Base-by-base conservation (phyloP, 2,113 vertebrate species). In the Campylomormyrus tamandua region DNA sequence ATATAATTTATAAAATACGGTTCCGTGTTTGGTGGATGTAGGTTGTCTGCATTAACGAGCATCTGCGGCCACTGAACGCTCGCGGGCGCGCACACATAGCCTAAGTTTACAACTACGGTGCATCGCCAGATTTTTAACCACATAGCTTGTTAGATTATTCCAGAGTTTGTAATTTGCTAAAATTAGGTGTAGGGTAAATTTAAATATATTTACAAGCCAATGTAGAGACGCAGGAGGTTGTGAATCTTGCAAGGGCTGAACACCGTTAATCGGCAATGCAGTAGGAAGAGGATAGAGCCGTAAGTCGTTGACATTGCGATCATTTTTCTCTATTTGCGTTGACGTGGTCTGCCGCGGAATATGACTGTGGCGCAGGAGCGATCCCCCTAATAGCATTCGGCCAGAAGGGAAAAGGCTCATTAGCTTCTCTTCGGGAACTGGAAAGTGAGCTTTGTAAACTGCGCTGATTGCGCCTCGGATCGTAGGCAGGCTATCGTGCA, bases 291-390 rank as follows among this genome's bases (percentile, higher is more conserved):
- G 21, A 39, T 31, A 45, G 9, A 50, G 35, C 31, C 31, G 17
- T 80, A 42, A 80, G 5, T 46, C 15, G 50, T 3, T 24, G 24
- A 62, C 62, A 87, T 87, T 87, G 58, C 19, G 24, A n/a, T 45
- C 66, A 56, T 80, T 90, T 87, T 87, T 90, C 89, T 90, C 86
- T 31, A 80, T 80, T 87, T 90, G 62, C 4, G 6, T 31, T 27
- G 85, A 80, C 66, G 35, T 80, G 49, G 52, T 39, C 27, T 74
- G 42, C 48, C 46, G 49, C 31, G 58, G 31, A 50, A 53, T 87
- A 87, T 80, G 58, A 77, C 48, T 39, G 45, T 70, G 53, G 80
- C 42, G 21, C 48, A 53, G 46, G 4, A 31, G 50, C 46, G 1
- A 27, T 24, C n/a, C 46, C 49, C 50, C 27, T 87, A 53, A 53